Evolutionary conservation across 2,113 vertebrate genomes (phyloP).

Genomic region (Struthidea cinerea): DNA sequence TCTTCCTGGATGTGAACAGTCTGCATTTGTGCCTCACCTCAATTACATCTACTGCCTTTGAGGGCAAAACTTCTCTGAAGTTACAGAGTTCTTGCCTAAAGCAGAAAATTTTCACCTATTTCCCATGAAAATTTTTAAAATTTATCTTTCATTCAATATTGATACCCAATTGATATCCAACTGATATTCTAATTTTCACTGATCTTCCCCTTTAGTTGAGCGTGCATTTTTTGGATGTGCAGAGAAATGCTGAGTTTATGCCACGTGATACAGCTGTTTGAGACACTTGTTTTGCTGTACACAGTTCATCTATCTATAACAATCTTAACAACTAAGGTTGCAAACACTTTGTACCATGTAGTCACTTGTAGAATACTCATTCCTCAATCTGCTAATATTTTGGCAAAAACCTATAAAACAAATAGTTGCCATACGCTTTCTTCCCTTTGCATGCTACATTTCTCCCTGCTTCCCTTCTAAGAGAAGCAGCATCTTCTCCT

Average conservation of each 20-base stretch:
- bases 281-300: not conserved
- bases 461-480: not conserved
- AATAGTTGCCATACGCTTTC: not conserved
- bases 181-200: not conserved
- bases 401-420: not conserved
- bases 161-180: not conserved
- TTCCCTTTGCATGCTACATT: not conserved
- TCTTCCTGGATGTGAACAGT: not conserved
- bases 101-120: not conserved
- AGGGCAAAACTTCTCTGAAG: not conserved
- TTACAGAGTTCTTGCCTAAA: not conserved
- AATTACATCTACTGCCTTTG: not conserved
- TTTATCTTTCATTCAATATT: not conserved
- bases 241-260: not conserved
- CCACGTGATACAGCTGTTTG: not conserved
- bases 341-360: not conserved
- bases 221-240: fast-evolving
- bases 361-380: not conserved
- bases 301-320: not conserved
- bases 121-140: not conserved
- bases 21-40: not conserved
- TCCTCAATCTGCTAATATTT: not conserved
- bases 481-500: not conserved
- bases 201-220: not conserved
- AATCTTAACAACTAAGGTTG: not conserved